Conservation (phyloP, 2,888 invertebrate genomes). For the Orthosia incerta region DNA sequence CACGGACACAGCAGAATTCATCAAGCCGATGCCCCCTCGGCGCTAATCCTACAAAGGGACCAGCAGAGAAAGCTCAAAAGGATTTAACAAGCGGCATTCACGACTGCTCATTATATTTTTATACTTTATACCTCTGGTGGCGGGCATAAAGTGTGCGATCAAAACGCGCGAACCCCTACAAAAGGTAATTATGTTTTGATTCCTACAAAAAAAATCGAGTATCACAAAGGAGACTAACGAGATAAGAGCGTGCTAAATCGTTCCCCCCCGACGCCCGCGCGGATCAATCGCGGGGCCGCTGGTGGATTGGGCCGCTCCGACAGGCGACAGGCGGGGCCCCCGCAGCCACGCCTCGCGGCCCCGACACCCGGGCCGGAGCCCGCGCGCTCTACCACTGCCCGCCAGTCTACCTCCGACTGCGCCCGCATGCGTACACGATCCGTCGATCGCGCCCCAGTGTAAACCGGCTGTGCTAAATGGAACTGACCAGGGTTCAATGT, state of each 20-base stretch:
- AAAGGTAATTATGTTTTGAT: constrained; percentile 91
- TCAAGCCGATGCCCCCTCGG: constrained; percentile 74
- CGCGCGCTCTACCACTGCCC: constrained; percentile 74
- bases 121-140: constrained; percentile 88
- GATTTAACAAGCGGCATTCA: constrained; percentile 91
- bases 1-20: constrained; percentile 76
- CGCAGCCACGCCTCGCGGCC: constrained; percentile 67
- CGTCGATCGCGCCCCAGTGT: constrained; percentile 82
- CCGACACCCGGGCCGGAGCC: constrained; percentile 73
- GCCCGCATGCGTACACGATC: constrained; percentile 90
- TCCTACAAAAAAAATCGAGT: constrained; percentile 90
- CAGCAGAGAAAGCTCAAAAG: constrained; percentile 86
- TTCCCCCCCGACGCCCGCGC: constrained; percentile 85
- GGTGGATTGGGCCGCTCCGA: constrained; percentile 87
- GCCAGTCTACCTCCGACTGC: constrained; percentile 89
- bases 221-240: constrained; percentile 91
- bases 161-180: constrained; percentile 90
- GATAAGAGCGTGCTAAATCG: constrained; percentile 91
- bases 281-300: constrained; percentile 86
- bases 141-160: constrained; percentile 89
- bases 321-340: constrained; percentile 63
- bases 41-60: constrained; percentile 88
- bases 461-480: constrained; percentile 87
- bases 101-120: constrained; percentile 90
- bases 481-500: constrained; percentile 91